Conservation (phyloP, 2,797 vertebrate genomes). For the Lindbergichthys nudifrons region DNA sequence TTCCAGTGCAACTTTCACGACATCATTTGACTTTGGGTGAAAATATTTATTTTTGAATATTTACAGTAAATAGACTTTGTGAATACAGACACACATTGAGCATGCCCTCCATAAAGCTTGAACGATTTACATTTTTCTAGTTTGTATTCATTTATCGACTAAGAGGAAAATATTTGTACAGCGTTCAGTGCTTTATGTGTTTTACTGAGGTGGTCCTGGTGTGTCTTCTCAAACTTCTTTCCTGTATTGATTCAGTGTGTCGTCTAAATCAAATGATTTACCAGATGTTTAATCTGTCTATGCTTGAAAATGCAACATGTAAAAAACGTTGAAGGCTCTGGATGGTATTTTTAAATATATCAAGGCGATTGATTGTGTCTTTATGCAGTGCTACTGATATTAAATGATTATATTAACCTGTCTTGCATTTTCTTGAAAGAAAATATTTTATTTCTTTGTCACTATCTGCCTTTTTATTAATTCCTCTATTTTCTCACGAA, state of each 20-base stretch:
- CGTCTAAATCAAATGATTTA: constrained; percentile 18
- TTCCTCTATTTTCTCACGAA: constrained; percentile 12
- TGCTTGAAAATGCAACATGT: constrained; percentile 51
- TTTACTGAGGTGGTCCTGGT: constrained; percentile 17
- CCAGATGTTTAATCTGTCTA: constrained; percentile 17
- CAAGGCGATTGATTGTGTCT: constrained; percentile 57
- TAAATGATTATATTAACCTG: constrained; percentile 57
- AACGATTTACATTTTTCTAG: background rate
- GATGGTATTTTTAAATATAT: constrained; percentile 41
- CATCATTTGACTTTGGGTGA: background rate
- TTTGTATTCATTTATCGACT: constrained; percentile 5
- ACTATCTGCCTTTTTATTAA: background rate
- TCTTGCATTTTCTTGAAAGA: constrained; percentile 36
- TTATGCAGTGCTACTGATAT: constrained; percentile 47
- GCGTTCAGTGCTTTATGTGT: constrained; percentile 23
- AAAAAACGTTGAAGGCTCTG: constrained; percentile 17
- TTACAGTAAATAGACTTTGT: background rate
- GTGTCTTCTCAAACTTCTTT: constrained; percentile 17
- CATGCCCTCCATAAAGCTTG: background rate
- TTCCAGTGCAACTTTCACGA: background rate
- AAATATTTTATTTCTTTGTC: constrained; percentile 19
- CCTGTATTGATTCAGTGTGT: constrained; percentile 24
- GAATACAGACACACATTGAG: background rate
- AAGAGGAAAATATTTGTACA: constrained; percentile 27
- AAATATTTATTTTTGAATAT: background rate